phyloP scores from a whole-genome alignment of 2,113 vertebrate species.

The Fulmarus glacialis region DNA sequence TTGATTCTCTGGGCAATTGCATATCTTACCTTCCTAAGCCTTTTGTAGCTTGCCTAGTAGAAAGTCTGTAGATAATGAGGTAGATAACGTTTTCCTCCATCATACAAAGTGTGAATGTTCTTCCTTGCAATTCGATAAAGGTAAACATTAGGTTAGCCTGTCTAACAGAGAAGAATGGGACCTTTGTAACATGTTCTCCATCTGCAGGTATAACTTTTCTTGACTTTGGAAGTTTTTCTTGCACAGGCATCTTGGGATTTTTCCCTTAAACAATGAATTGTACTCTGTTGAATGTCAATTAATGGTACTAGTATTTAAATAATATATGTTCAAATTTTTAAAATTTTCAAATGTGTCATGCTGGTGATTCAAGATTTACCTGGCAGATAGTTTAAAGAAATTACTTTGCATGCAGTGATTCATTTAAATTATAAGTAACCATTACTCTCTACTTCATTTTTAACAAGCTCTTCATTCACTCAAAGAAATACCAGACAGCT shows the following conservation, averaged over 20 bases:
- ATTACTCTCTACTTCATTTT: slow-evolving; percentile 58
- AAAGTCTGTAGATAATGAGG: not conserved
- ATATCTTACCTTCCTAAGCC: not conserved
- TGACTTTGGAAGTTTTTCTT: not conserved
- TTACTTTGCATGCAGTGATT: slow-evolving; percentile 33
- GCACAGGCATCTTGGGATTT: not conserved
- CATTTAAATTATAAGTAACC: slow-evolving; percentile 59
- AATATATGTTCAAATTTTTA: slow-evolving; percentile 23
- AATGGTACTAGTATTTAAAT: slow-evolving; percentile 29
- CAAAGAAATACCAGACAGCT: slow-evolving; percentile 40
- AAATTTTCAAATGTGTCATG: slow-evolving; percentile 44
- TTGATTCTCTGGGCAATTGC: not conserved
- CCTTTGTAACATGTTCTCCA: not conserved
- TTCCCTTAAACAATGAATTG: not conserved
- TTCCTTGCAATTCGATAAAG: not conserved
- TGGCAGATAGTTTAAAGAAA: slow-evolving; percentile 53
- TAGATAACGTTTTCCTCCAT: not conserved
- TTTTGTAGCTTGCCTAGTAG: not conserved
- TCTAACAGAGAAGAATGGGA: not conserved
- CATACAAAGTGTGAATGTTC: not conserved
- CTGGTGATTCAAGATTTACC: slow-evolving; percentile 45
- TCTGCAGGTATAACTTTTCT: not conserved
- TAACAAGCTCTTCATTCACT: slow-evolving; percentile 53
- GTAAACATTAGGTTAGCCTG: not conserved
- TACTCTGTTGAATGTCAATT: slow-evolving; percentile 13